Percentiles rank a stretch among this genome's conserved stretches.
These are phyloP conservation scores for Sinhomidia bicolor DNA, from an alignment of 2,888 invertebrate species.

Conservation along the genomic window DNA sequence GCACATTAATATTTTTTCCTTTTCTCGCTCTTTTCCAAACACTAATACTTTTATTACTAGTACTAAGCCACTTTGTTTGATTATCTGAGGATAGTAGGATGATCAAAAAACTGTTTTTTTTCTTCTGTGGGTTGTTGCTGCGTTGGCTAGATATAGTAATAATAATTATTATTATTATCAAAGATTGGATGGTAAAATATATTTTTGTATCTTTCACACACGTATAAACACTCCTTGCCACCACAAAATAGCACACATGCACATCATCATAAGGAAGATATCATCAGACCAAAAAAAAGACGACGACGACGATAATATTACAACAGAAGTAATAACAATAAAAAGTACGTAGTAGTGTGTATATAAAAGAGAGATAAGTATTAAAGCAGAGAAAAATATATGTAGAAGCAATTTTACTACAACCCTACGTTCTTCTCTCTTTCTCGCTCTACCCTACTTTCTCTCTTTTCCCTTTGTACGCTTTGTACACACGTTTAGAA, in stretches of 20 bases:
- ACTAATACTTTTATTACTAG: neutral
- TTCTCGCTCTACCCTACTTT: neutral
- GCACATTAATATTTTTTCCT: neutral
- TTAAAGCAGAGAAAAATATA: neutral
- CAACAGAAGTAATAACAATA: neutral
- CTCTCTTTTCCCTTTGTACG: neutral
- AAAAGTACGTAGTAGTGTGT: no score
- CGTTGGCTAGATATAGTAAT: neutral
- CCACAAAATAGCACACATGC: no score
- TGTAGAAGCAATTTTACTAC: neutral
- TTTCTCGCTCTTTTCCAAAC: neutral
- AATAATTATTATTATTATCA: neutral
- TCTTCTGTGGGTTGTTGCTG: neutral
- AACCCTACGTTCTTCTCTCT: no score
- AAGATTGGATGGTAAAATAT: neutral
- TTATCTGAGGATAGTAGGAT: neutral
- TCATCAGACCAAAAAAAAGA: neutral
- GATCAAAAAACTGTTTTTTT: neutral
- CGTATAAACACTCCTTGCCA: neutral
- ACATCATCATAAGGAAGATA: neutral
- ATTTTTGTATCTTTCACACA: neutral
- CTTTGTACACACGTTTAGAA: neutral
- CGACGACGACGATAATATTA: neutral
- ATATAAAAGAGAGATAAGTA: no score
- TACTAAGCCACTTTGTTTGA: constrained; percentile 12